These are phyloP conservation scores for Paedocypris sp. DNA, from an alignment of 2,113 vertebrate species.

Conservation along the genomic window DNA sequence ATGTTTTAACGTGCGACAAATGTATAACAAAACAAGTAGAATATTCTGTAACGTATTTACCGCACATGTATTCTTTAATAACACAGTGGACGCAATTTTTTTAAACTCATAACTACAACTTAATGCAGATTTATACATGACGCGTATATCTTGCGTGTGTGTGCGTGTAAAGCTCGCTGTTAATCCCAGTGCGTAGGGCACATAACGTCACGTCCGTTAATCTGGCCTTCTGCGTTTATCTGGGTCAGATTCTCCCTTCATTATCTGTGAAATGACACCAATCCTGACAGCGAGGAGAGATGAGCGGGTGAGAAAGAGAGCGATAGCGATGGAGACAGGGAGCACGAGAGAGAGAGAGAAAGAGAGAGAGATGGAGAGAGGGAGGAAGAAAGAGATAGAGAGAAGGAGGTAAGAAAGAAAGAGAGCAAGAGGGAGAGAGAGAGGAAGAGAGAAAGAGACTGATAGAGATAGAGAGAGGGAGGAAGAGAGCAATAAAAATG, in stretches of 20 bases:
- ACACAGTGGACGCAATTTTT: too few relatives aligned
- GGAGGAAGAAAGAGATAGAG: too few relatives aligned
- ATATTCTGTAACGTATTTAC: too few relatives aligned
- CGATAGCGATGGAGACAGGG: too few relatives aligned
- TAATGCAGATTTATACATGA: too few relatives aligned
- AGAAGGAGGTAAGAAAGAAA: neutral
- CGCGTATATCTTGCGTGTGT: too few relatives aligned
- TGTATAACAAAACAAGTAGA: too few relatives aligned
- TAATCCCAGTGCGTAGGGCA: neutral
- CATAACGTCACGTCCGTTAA: neutral
- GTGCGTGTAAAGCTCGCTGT: neutral
- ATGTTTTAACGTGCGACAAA: too few relatives aligned
- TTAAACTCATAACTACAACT: too few relatives aligned
- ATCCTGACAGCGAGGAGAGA: neutral
- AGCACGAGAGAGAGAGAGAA: too few relatives aligned
- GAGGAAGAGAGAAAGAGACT: neutral
- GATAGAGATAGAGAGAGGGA: neutral
- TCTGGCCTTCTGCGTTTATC: neutral
- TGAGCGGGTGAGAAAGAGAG: neutral
- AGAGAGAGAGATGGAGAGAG: too few relatives aligned
- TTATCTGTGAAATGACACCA: slow-evolving; percentile 8
- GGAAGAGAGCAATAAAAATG: neutral
- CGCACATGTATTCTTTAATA: too few relatives aligned
- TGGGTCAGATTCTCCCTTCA: slow-evolving; percentile 3
- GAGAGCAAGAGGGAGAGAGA: neutral